Evolutionary conservation across 2,113 vertebrate genomes (phyloP), one percentile per base, ranked within the genome.

Genomic region (Mus pahari): DNA sequence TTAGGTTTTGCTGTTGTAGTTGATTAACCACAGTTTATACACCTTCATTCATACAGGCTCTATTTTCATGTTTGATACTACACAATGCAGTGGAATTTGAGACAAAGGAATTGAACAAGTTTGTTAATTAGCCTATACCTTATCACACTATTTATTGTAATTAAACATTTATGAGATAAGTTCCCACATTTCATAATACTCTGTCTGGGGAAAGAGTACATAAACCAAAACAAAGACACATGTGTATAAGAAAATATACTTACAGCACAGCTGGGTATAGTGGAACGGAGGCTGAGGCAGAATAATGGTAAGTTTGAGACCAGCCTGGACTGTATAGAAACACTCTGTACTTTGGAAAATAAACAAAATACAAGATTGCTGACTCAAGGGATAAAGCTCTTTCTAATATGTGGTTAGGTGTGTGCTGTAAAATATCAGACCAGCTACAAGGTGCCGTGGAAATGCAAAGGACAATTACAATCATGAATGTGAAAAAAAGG

Each of bases 101-200:
- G 60, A 77, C 48, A 92, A 88, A 90, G 48, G 10, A 7, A 26
- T 90, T 66, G 17, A 93, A 70, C 7, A 93, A 83, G 92, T n/a
- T n/a, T 90, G 8, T 88, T 81, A 81, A 94, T 89, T 95, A 96
- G 48, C 86, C 81, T 79, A 78, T 28, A 83, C 60, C 86, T 6
- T 17, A 91, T 83, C 53, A 90, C 48, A 89, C 62, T 90, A 90
- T 92, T 95, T 70, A 87, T n/a, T 92, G 12, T 90, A 96, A 92
- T 94, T 94, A 89, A 86, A 60, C n/a, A 77, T 94, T 81, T 89
- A 62, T 81, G 86, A 91, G 75, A 50, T 81, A 42, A 55, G 33
- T 84, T n/a, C 31, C 13, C 82, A 92, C 33, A 62, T 68, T 88
- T 79, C 75, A 9, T 94, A 88, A 87, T 90, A 36, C 36, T 33